A percentile compares a stretch with the other conserved stretches of the same genome.
These are phyloP conservation scores for Brachyhypopomus occidentalis DNA, from an alignment of 2,113 vertebrate species.

Conservation along the genomic window DNA sequence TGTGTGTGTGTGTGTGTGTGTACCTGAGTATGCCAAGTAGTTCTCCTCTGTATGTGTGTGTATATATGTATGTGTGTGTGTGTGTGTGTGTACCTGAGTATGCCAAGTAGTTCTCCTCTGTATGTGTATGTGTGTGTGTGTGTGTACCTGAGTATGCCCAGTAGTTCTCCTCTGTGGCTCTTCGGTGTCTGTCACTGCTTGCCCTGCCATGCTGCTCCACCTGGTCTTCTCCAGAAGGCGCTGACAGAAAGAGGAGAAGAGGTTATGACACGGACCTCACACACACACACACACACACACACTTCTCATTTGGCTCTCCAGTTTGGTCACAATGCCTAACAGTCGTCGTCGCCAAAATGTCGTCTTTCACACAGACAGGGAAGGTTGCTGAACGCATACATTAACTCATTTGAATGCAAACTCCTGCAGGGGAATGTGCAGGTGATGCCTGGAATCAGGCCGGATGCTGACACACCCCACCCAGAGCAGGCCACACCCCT, in stretches of 20 bases:
- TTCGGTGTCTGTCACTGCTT: constrained; percentile 78
- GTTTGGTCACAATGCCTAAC: too few relatives aligned
- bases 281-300: not conserved
- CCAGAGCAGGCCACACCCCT: not conserved
- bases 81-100: not conserved
- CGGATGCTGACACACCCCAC: not conserved
- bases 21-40: not conserved
- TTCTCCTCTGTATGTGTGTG: too few relatives aligned
- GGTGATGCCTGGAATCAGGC: not conserved
- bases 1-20: not conserved
- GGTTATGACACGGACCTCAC: not conserved
- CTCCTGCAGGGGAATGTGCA: not conserved
- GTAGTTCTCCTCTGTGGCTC: constrained; percentile 85
- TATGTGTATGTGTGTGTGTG: not conserved
- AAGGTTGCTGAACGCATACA: constrained; percentile 12
- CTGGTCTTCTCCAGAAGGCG: constrained; percentile 82
- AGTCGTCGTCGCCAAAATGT: too few relatives aligned
- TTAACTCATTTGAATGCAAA: constrained; percentile 18
- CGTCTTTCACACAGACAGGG: not conserved
- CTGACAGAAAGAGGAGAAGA: constrained; percentile 65
- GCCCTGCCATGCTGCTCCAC: constrained; percentile 74
- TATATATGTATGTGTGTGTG: not conserved
- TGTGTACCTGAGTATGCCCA: constrained; percentile 93
- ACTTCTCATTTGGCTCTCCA: not conserved
- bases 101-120: too few relatives aligned